These are phyloP conservation scores for Hypena proboscidalis DNA, from an alignment of 2,888 invertebrate species.

Conservation along the genomic window DNA sequence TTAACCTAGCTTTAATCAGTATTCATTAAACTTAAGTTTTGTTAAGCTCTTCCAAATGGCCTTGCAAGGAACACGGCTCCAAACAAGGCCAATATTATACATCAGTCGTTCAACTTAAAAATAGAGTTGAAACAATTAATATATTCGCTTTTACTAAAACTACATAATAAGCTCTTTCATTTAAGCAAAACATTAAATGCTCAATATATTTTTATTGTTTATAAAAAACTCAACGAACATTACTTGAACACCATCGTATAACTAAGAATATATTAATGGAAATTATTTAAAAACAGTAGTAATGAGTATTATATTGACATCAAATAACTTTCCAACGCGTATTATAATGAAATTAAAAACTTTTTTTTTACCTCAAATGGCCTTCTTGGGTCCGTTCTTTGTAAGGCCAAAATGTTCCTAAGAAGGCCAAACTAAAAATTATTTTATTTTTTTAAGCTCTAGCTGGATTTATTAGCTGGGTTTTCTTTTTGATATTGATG, in stretches of 20 bases:
- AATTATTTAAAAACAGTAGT: no score
- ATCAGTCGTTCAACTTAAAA: no score
- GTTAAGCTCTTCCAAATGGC: no score
- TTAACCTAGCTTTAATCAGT: no score
- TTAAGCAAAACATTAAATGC: constrained; percentile 19
- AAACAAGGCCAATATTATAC: no score
- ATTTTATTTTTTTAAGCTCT: no score
- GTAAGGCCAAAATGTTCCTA: neutral
- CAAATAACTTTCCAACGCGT: no score
- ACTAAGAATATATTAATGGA: constrained; percentile 19
- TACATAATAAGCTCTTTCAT: constrained; percentile 17
- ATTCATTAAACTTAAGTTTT: no score
- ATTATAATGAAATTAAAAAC: constrained; percentile 22
- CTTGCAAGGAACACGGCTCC: no score
- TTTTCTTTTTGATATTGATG: neutral
- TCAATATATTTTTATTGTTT: constrained; percentile 4
- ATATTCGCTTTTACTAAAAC: constrained; percentile 21
- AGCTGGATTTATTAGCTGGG: no score
- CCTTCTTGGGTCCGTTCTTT: neutral
- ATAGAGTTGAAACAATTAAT: no score
- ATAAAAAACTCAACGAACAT: constrained; percentile 15
- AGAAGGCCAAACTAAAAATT: neutral
- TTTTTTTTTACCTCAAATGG: neutral
- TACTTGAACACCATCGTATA: constrained; percentile 17
- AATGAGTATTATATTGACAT: no score